phyloP scores from a whole-genome alignment of 2,888 invertebrate genomes.

The Drosophila peninsularis region DNA sequence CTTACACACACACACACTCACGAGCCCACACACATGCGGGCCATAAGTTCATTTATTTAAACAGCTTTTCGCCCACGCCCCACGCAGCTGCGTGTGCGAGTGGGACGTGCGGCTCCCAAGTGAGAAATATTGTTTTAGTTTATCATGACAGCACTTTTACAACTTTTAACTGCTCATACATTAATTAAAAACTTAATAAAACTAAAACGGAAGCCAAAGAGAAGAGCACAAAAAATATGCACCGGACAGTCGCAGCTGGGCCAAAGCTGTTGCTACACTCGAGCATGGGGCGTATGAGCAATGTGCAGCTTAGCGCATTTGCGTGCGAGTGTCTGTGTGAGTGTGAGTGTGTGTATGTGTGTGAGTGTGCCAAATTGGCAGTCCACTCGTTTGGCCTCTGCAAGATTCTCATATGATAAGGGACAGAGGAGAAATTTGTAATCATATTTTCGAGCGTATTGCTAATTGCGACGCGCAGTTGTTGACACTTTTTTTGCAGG shows the following conservation, averaged over 20 bases:
- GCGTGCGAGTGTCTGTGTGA: background rate
- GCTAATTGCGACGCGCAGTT: constrained; percentile 63
- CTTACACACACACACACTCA: constrained; percentile 9
- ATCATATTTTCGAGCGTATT: constrained; percentile 39
- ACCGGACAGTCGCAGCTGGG: constrained; percentile 48
- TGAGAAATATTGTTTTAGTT: constrained; percentile 80
- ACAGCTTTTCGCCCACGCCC: constrained; percentile 51
- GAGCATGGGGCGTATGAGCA: constrained; percentile 32
- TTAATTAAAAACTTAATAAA: constrained; percentile 81
- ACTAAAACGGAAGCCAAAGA: constrained; percentile 47
- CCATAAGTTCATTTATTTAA: constrained; percentile 71
- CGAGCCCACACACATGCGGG: constrained; percentile 6
- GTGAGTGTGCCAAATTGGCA: constrained; percentile 29
- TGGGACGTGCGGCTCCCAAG: constrained; percentile 53
- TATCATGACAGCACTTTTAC: constrained; percentile 80
- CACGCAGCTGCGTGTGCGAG: background rate
- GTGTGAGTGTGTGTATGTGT: background rate
- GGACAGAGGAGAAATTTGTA: constrained; percentile 14
- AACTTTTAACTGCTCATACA: constrained; percentile 80
- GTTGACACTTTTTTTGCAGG: constrained; percentile 56
- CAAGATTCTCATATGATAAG: constrained; percentile 42
- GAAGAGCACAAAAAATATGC: background rate
- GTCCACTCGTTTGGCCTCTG: constrained; percentile 10
- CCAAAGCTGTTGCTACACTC: constrained; percentile 43
- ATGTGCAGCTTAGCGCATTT: constrained; percentile 20